Percentiles rank a stretch among this genome's conserved stretches.
These are phyloP conservation scores for Paramormyrops hopkinsi DNA, from an alignment of 2,797 vertebrate genomes.

Conservation along the genomic window DNA sequence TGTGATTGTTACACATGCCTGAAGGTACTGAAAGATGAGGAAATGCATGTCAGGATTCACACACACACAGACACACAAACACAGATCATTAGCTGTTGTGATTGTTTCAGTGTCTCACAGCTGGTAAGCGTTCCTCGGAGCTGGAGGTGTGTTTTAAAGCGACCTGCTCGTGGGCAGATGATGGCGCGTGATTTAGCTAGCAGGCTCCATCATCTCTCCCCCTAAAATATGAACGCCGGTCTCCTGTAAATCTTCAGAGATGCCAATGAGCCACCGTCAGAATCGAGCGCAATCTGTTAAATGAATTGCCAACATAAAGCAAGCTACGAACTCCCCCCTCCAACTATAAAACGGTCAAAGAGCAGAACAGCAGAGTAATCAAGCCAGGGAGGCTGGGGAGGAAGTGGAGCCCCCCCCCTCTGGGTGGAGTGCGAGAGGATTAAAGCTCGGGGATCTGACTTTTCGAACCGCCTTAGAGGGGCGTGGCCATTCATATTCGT, in stretches of 20 bases:
- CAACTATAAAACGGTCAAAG: neutral
- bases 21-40: slow-evolving; percentile 17
- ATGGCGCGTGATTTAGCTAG: slow-evolving; percentile 39
- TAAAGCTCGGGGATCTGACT: neutral
- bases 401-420: neutral
- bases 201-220: slow-evolving; percentile 23
- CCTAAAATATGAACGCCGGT: slow-evolving; percentile 47
- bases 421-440: neutral
- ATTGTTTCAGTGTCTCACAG: neutral
- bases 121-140: neutral
- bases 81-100: slow-evolving; percentile 31
- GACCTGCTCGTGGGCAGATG: neutral
- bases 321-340: neutral
- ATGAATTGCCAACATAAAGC: slow-evolving; percentile 42
- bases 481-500: neutral
- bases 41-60: slow-evolving; percentile 20
- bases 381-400: neutral
- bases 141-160: neutral
- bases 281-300: slow-evolving; percentile 45
- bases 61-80: neutral
- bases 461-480: neutral
- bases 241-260: slow-evolving; percentile 52
- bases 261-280: slow-evolving; percentile 57
- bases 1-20: slow-evolving; percentile 4
- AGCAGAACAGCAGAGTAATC: neutral